Base-by-base conservation (phyloP, 2,113 vertebrate genomes). In the Lipophrys pholis region DNA sequence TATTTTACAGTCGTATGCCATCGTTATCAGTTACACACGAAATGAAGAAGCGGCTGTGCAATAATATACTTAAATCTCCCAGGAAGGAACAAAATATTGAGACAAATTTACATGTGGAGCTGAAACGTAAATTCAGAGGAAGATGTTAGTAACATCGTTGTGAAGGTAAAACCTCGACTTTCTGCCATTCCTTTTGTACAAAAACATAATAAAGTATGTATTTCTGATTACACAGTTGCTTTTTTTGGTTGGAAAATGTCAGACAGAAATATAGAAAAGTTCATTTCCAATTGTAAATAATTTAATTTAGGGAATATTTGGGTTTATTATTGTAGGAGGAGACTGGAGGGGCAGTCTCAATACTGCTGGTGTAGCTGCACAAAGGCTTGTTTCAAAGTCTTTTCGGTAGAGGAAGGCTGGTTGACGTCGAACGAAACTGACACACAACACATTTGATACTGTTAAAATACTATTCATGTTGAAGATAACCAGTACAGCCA, bases 1-100 rank as follows among this genome's bases (percentile, higher is more conserved):
- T 69, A 80, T 81, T 86, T 87, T 83, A 84, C 86, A 92, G 74
- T 17, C 76, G 71, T 72, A 75, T 61, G 66, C 61, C 11, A 60
- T 71, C 15, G 21, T 73, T 67, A 76, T 81, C 78, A 83, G 62
- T 76, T 78, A 78, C 66, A 85, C 71, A 86, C 70, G 83, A 78
- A 73, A 71, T 71, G 21, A 82, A 76, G 66, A 80, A 86, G 71
- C 81, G 65, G 65, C 46, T 9, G 76, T 65, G 42, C 56, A 55
- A 69, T 69, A 50, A 74, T 59, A 74, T 68, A 76, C 12, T 78
- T 71, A 62, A 21, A 84, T 77, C 75, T 87, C 80, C 77, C 79
- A 83, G 46, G 79, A 73, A 6, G 42, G 21, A 76, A 82, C 54
- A 51, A 74, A 9, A 51, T 14, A n/a, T 15, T n/a, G 6, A 46